Evolutionary conservation across 2,113 vertebrate genomes (phyloP).

Genomic region (Sciurus niger): DNA sequence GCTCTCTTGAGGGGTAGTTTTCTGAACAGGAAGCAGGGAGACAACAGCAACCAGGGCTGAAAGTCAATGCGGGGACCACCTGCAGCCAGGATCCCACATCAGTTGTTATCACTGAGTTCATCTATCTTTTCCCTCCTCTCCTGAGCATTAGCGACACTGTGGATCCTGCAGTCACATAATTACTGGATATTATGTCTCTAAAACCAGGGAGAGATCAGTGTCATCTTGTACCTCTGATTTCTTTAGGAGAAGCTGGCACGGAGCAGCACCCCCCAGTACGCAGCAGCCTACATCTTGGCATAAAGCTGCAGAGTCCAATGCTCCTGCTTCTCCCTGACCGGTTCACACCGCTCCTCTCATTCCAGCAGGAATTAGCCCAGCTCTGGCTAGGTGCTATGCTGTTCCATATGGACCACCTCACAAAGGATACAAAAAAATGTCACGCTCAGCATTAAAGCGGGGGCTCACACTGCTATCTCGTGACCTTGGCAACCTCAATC

Average conservation of each 20-base stretch:
- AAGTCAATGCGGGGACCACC: not conserved
- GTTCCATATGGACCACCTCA: slow-evolving; percentile 14
- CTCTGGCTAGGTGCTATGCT: slow-evolving; percentile 63
- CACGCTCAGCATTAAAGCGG: slow-evolving; percentile 64
- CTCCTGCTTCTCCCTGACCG: slow-evolving; percentile 58
- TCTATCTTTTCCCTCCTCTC: not conserved
- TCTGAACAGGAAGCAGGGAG: not conserved
- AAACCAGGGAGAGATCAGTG: not conserved
- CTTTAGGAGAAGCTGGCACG: slow-evolving; percentile 56
- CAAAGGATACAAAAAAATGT: slow-evolving; percentile 17
- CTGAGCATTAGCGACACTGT: not conserved
- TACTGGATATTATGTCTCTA: slow-evolving; percentile 17
- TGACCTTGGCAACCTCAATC: slow-evolving; percentile 19
- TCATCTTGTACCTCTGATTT: slow-evolving; percentile 24
- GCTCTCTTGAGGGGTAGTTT: not conserved
- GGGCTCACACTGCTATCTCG: slow-evolving; percentile 41
- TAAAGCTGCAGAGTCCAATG: slow-evolving; percentile 32
- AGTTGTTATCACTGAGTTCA: not conserved
- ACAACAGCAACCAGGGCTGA: not conserved
- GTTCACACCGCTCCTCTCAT: slow-evolving; percentile 52
- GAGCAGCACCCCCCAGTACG: not conserved
- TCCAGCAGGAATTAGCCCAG: slow-evolving; percentile 70
- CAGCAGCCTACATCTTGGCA: slow-evolving; percentile 67
- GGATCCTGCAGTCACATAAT: not conserved
- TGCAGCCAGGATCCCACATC: not conserved